Conservation (phyloP, 2,888 invertebrate genomes). For the Dicycla oo region DNA sequence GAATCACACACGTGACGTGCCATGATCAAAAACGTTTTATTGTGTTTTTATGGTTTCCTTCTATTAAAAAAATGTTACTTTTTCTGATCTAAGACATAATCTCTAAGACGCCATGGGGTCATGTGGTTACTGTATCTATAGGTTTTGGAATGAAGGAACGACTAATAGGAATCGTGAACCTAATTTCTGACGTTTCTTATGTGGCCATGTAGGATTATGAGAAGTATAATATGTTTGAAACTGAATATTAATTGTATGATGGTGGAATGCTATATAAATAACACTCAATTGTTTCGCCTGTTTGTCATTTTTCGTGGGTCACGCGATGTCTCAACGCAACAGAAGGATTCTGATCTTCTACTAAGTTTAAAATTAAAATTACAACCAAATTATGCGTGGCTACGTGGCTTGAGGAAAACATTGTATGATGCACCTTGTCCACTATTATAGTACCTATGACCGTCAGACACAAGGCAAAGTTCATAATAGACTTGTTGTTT, state of each 20-base stretch:
- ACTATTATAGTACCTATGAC: background rate
- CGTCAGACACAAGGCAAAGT: conserved; percentile 15
- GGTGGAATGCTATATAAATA: conserved; percentile 8
- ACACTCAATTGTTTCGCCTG: background rate
- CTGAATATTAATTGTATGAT: background rate
- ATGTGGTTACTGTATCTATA: background rate
- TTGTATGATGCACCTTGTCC: background rate
- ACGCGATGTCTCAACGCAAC: background rate
- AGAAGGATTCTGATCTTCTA: conserved; percentile 11
- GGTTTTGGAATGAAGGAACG: background rate
- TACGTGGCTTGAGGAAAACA: background rate
- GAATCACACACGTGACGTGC: conserved; percentile 62
- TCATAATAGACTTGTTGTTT: conserved; percentile 29
- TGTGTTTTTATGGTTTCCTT: conserved; percentile 9
- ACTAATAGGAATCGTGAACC: background rate
- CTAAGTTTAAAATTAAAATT: background rate
- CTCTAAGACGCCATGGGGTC: background rate
- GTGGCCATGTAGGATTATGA: background rate
- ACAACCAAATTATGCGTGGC: background rate
- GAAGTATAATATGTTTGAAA: background rate
- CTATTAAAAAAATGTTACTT: background rate
- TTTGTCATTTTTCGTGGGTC: background rate
- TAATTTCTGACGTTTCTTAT: background rate
- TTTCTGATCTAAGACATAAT: background rate
- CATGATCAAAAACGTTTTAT: conserved; percentile 25